A percentile compares a stretch with the other conserved stretches of the same genome.
These are phyloP conservation scores for Desoria tigrina DNA, from an alignment of 2,888 invertebrate genomes.

Conservation along the genomic window DNA sequence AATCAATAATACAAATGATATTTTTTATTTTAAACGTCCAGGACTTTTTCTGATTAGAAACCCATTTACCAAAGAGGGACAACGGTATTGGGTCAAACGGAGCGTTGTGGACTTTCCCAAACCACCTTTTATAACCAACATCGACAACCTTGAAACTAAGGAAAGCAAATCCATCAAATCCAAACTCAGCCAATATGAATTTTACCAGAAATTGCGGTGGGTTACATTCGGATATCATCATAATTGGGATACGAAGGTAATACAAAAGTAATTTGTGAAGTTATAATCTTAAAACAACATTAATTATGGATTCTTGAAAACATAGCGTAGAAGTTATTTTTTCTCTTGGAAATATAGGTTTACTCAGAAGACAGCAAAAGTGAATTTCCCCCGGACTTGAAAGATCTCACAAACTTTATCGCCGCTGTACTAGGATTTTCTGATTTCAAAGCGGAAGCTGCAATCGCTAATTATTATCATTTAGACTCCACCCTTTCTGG, in stretches of 20 bases:
- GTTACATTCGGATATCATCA: constrained; percentile 96
- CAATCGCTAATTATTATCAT: constrained; percentile 94
- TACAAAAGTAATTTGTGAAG: background rate
- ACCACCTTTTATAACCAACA: constrained; percentile 69
- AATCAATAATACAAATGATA: too few relatives aligned
- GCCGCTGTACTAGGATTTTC: constrained; percentile 64
- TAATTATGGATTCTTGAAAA: too few relatives aligned
- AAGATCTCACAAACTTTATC: constrained; percentile 66
- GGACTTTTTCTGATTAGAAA: constrained; percentile 79
- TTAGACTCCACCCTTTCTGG: constrained; percentile 88
- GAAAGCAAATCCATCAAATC: constrained; percentile 14
- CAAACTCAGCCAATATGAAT: constrained; percentile 26
- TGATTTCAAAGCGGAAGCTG: constrained; percentile 80
- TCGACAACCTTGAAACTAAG: constrained; percentile 59
- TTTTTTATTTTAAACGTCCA: constrained; percentile 54
- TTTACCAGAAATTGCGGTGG: constrained; percentile 74
- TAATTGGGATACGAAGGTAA: constrained; percentile 93
- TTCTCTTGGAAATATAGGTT: constrained; percentile 60
- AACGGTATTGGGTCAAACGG: constrained; percentile 79
- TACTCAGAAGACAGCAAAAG: constrained; percentile 70
- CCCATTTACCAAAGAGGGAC: constrained; percentile 76
- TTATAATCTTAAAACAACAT: background rate
- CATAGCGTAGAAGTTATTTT: constrained; percentile 21
- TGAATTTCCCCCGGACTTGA: constrained; percentile 74
- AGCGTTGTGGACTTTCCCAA: constrained; percentile 75